phyloP scores from a whole-genome alignment of 2,113 vertebrate species.

The Cathartes aura region DNA sequence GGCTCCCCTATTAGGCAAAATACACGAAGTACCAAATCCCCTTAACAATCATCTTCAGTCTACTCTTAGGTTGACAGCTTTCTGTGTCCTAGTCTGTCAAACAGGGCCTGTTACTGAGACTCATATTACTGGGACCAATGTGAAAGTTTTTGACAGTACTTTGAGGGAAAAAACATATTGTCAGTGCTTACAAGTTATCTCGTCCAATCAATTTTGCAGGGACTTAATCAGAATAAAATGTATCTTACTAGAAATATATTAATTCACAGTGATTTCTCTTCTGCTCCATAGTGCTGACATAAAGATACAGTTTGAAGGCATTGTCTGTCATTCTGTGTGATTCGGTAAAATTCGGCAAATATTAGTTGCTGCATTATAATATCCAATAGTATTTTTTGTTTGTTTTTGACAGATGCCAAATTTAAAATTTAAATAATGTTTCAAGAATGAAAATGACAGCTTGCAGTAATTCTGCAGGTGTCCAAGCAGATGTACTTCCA shows the following conservation, averaged over 20 bases:
- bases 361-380: slow-evolving; percentile 78
- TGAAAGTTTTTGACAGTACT: slow-evolving; percentile 82
- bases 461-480: slow-evolving; percentile 86
- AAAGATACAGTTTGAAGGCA: slow-evolving; percentile 68
- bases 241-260: slow-evolving; percentile 65
- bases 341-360: slow-evolving; percentile 80
- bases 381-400: slow-evolving; percentile 70
- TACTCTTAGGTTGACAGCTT: slow-evolving; percentile 90
- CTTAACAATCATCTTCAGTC: slow-evolving; percentile 82
- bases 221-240: slow-evolving; percentile 84
- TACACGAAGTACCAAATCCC: slow-evolving; percentile 88
- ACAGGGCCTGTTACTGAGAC: slow-evolving; percentile 86
- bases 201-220: slow-evolving; percentile 75
- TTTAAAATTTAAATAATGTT: slow-evolving; percentile 86
- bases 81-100: slow-evolving; percentile 91
- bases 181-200: slow-evolving; percentile 81
- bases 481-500: slow-evolving; percentile 82
- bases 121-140: slow-evolving; percentile 80
- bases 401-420: slow-evolving; percentile 85
- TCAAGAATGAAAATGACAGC: slow-evolving; percentile 83
- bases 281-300: slow-evolving; percentile 72
- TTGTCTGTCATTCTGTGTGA: slow-evolving; percentile 77
- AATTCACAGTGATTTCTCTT: slow-evolving; percentile 76
- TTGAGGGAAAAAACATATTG: slow-evolving; percentile 76
- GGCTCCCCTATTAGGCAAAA: slow-evolving; percentile 98